These are phyloP conservation scores for Typhlomys cinereus DNA, from an alignment of 2,113 vertebrate species.

Conservation along the genomic window DNA sequence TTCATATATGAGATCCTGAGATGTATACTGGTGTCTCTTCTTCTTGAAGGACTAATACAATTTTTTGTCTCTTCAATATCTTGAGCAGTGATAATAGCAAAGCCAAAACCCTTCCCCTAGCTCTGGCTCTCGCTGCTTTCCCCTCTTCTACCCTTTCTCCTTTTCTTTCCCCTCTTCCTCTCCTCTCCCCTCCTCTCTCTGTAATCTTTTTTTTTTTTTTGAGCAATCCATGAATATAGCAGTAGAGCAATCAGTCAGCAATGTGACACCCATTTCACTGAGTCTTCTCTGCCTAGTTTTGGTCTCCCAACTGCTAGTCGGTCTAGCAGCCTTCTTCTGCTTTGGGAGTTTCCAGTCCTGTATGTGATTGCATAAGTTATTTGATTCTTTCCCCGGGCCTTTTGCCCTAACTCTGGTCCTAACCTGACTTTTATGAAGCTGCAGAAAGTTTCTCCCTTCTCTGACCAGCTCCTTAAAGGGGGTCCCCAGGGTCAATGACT, in stretches of 20 bases:
- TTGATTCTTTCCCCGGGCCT: not conserved
- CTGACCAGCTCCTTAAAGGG: not conserved
- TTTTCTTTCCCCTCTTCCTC: not conserved
- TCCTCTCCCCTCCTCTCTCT: not conserved
- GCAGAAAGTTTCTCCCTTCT: not conserved
- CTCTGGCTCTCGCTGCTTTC: not conserved
- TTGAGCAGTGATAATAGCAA: not conserved
- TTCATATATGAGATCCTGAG: not conserved
- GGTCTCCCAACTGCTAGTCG: not conserved
- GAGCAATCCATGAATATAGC: not conserved
- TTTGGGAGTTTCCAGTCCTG: not conserved
- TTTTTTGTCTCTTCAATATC: not conserved
- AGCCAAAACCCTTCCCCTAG: not conserved
- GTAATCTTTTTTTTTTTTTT: not conserved
- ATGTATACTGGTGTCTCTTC: not conserved
- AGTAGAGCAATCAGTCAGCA: not conserved
- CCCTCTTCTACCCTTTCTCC: not conserved
- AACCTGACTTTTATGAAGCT: conserved; percentile 2
- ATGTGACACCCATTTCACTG: not conserved
- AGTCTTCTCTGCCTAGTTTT: not conserved
- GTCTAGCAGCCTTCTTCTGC: not conserved
- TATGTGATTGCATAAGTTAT: not conserved
- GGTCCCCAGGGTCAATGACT: not conserved
- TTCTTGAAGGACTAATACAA: not conserved
- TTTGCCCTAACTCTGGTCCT: not conserved